These are phyloP conservation scores for Parotia lawesii DNA, from an alignment of 2,113 vertebrate species.

Conservation along the genomic window DNA sequence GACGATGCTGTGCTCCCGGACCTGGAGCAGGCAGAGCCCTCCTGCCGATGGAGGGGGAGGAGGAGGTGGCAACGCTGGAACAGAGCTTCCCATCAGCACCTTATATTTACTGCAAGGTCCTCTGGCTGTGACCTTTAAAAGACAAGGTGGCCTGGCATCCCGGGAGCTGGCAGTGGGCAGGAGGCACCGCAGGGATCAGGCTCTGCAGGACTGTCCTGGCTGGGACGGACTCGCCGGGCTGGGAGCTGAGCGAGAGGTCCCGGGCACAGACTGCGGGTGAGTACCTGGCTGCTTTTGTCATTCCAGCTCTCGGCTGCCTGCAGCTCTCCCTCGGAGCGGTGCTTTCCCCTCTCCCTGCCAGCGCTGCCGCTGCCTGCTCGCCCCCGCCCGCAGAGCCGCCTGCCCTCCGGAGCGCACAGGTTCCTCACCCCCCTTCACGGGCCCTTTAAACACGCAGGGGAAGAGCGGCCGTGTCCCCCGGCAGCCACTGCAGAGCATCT, in stretches of 20 bases:
- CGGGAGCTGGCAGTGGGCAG: not conserved
- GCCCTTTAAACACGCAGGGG: not conserved
- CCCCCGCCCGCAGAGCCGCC: not conserved
- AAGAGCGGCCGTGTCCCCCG: not conserved
- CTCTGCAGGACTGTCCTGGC: constrained; percentile 25
- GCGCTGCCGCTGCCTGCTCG: not conserved
- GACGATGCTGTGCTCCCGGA: not conserved
- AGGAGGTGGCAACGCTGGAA: not conserved
- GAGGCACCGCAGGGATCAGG: not conserved
- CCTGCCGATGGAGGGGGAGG: not conserved
- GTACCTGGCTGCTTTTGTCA: constrained; percentile 37
- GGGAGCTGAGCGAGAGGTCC: not conserved
- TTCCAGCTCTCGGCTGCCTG: not conserved
- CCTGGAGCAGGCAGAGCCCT: not conserved
- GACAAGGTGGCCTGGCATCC: not conserved
- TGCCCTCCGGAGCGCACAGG: not conserved
- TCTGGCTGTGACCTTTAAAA: constrained; percentile 47
- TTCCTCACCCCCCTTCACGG: not conserved
- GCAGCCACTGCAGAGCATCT: constrained; percentile 9
- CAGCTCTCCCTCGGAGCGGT: not conserved
- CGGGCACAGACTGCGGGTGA: constrained; percentile 30
- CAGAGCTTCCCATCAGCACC: constrained; percentile 51
- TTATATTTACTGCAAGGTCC: constrained; percentile 58
- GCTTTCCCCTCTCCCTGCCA: not conserved
- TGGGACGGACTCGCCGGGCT: not conserved